Percentiles rank a stretch among this genome's conserved stretches.
Conservation (phyloP, 92 coral and sea anemone species). For the Zoanthus solanderi region DNA sequence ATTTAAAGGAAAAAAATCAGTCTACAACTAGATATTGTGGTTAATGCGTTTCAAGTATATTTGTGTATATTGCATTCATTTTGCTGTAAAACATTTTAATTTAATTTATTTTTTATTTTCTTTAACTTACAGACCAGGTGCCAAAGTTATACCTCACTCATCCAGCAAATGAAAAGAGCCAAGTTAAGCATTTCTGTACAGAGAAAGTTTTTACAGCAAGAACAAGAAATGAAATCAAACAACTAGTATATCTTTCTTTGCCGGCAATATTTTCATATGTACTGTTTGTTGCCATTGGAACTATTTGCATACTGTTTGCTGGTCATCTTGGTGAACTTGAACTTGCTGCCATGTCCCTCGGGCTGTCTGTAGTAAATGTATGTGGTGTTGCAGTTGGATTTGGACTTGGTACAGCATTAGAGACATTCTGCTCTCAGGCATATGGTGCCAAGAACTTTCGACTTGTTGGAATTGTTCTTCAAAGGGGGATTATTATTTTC, state of each 20-base stretch:
- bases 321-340: constrained; percentile 81
- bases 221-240: constrained; percentile 51
- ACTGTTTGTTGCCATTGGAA: constrained; percentile 33
- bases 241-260: constrained; percentile 66
- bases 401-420: constrained; percentile 77
- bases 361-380: constrained; percentile 63
- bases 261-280: constrained; percentile 70
- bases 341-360: constrained; percentile 76
- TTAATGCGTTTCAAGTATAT: no score
- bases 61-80: no score
- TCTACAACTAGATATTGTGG: no score
- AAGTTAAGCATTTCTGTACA: neutral
- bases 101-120: no score
- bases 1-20: no score
- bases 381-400: constrained; percentile 69
- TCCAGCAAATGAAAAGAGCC: neutral
- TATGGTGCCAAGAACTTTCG: constrained; percentile 79
- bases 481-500: constrained; percentile 71
- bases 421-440: constrained; percentile 85
- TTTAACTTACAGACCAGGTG: constrained; percentile 11
- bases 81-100: no score
- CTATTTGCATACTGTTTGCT: constrained; percentile 74
- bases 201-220: constrained; percentile 48
- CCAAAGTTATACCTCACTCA: neutral
- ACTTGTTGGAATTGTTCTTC: constrained; percentile 72